Percentiles rank a stretch among this genome's conserved stretches.
Conservation (phyloP, 2,797 vertebrate genomes). For the Threskiornis aethiopicus region DNA sequence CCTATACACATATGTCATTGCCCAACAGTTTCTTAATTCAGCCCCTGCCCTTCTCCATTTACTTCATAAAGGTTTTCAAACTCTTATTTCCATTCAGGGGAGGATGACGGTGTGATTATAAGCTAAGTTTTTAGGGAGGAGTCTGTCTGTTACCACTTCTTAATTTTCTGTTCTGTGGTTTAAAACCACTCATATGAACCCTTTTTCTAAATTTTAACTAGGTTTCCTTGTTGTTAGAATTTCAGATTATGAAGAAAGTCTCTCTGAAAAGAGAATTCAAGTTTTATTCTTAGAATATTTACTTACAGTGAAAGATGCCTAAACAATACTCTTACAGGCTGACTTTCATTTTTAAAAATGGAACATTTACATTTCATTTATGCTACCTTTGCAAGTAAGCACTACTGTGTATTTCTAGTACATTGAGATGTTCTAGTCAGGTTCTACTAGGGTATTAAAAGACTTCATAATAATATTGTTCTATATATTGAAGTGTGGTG, state of each 20-base stretch:
- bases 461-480: background rate
- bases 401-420: background rate
- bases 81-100: background rate
- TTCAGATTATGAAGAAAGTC: background rate
- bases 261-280: background rate
- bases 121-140: background rate
- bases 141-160: background rate
- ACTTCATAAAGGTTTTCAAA: background rate
- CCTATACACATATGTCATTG: background rate
- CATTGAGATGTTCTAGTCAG: background rate
- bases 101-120: background rate
- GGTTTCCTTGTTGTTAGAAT: background rate
- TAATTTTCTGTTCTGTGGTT: background rate
- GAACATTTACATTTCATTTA: background rate
- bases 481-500: background rate
- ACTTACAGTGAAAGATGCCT: background rate
- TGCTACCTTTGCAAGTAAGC: background rate
- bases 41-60: background rate
- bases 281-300: background rate
- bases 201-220: background rate
- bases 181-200: background rate
- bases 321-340: background rate
- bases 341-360: background rate
- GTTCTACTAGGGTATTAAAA: background rate
- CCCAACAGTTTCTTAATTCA: background rate